Conservation (phyloP, 2,113 vertebrate genomes). For the Phyllostomus discolor region DNA sequence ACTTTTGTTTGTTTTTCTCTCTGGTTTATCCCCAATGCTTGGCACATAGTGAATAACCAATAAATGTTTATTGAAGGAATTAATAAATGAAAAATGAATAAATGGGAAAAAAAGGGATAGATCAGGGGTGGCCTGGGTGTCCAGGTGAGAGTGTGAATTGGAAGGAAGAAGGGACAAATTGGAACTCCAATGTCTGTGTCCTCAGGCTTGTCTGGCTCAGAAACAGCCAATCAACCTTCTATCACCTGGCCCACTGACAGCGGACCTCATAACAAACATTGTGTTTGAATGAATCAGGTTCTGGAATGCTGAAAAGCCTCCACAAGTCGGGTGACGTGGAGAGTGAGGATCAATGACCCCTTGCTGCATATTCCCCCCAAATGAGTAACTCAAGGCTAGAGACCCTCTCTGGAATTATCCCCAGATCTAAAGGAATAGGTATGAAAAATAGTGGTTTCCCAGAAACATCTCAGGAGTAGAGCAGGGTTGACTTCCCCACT, state of each 20-base stretch:
- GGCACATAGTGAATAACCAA: background rate
- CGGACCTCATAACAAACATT: conserved; percentile 33
- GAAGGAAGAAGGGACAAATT: background rate
- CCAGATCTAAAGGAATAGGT: background rate
- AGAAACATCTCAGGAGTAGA: background rate
- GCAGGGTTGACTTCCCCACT: background rate
- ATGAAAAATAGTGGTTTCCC: background rate
- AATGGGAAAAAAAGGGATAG: background rate
- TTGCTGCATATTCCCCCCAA: background rate
- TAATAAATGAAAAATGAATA: background rate
- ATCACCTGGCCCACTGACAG: conserved; percentile 8
- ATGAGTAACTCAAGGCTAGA: background rate
- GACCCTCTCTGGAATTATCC: background rate
- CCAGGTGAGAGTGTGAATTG: background rate
- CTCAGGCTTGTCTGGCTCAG: background rate
- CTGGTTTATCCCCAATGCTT: background rate
- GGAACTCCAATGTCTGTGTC: background rate
- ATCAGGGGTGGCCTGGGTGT: background rate
- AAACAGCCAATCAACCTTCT: background rate
- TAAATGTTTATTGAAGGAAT: background rate
- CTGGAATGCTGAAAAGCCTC: conserved; percentile 12
- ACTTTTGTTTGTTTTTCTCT: background rate
- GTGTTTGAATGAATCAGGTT: background rate
- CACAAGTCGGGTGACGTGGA: conserved; percentile 28
- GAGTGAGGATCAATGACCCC: background rate